Conservation (phyloP, 1,140 invertebrate genomes). For the Procambarus virginalis region DNA sequence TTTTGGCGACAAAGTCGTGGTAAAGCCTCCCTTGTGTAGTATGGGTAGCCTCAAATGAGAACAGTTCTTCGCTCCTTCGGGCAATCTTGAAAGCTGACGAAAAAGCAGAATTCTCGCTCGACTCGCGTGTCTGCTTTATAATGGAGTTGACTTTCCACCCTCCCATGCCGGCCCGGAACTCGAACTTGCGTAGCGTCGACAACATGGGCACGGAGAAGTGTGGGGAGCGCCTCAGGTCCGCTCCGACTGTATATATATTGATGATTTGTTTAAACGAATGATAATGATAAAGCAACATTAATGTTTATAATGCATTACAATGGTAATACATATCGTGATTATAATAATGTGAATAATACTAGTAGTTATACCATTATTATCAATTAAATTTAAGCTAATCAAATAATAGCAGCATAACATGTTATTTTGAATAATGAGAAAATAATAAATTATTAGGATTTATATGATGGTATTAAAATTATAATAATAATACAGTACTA, state of each 20-base stretch:
- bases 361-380: too few species aligned
- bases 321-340: neutral
- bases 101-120: neutral
- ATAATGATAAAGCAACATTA: neutral
- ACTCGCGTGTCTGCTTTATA: neutral
- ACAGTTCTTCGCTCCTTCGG: neutral
- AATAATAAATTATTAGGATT: too few species aligned
- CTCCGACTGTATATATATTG: neutral
- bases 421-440: too few species aligned
- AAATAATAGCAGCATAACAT: too few species aligned
- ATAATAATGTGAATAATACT: neutral
- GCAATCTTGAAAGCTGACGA: conserved; percentile 18
- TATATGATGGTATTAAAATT: too few species aligned
- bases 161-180: neutral
- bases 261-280: neutral
- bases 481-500: too few species aligned
- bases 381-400: too few species aligned
- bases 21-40: neutral
- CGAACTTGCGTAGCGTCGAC: neutral
- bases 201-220: neutral
- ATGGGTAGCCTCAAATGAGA: conserved; percentile 1
- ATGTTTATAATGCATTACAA: neutral
- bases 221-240: neutral
- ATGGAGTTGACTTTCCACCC: neutral
- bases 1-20: neutral